Conservation (phyloP, 2,888 invertebrate genomes). For the Fabriciana adippe region DNA sequence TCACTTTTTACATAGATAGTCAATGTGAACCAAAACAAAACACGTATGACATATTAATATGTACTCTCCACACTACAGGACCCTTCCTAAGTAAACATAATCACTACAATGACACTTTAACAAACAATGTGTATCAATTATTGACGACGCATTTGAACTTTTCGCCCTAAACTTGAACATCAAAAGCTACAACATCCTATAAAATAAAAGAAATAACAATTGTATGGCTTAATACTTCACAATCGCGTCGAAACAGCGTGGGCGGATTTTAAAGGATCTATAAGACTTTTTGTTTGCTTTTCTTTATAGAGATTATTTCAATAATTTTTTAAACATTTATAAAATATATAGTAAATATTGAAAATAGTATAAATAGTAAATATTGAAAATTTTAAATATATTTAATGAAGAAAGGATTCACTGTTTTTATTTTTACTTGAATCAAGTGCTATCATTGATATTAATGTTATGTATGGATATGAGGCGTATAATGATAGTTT, state of each 20-base stretch:
- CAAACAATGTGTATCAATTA: constrained; percentile 12
- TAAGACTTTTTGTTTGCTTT: neutral
- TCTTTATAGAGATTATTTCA: neutral
- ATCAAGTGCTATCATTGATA: too few species aligned
- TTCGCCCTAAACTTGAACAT: constrained; percentile 9
- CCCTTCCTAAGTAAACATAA: constrained; percentile 15
- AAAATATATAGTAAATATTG: too few species aligned
- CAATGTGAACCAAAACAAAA: too few species aligned
- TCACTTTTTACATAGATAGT: too few species aligned
- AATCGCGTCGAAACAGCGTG: neutral
- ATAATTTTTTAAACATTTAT: neutral
- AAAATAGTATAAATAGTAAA: too few species aligned
- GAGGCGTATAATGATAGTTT: too few species aligned
- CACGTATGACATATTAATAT: too few species aligned
- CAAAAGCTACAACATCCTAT: constrained; percentile 4
- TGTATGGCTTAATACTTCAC: neutral
- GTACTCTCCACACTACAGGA: neutral
- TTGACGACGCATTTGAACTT: constrained; percentile 4
- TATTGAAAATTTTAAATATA: too few species aligned
- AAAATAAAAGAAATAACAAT: constrained; percentile 1
- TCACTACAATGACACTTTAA: constrained; percentile 7
- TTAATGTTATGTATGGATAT: too few species aligned
- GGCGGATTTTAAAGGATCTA: neutral
- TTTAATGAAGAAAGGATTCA: too few species aligned
- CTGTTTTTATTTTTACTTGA: too few species aligned